Evolutionary conservation across 2,113 vertebrate genomes (phyloP), one percentile per base, ranked within the genome.

Genomic region (Colaptes auratus): DNA sequence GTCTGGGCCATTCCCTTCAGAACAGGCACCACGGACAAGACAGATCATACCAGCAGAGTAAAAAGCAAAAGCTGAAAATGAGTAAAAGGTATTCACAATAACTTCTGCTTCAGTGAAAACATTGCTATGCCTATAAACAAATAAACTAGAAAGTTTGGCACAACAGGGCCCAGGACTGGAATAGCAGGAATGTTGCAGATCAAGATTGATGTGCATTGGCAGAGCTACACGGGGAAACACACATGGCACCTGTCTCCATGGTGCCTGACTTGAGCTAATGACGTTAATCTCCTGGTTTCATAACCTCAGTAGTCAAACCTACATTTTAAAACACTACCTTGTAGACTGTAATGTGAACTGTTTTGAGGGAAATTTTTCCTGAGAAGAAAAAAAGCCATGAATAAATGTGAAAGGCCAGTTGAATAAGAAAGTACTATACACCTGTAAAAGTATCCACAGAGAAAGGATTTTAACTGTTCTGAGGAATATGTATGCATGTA

Each of bases 181-280:
- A 85, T 1, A 93, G 94, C 81, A 94, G 69, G 93, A 96, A 95
- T 95, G 92, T 24, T 92, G 92, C 71, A 86, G 93, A 39, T 75
- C 71, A 77, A 56, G 90, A 93, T 82, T 55, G 16, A 88, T 82
- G 85, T 25, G 70, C 60, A 27, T 16, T 95, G 95, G 94, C 96
- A 97, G 76, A 79, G 87, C 58, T n/a, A 20, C 2, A 15, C 0
- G 0, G 59, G 76, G 76, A 82, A 90, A 82, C 35, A 67, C 0
- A 39, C 46, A 28, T 2, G 10, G 93, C 95, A 96, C 86, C 78
- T 82, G 63, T 73, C 87, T 85, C 46, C 66, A 27, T 1, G 2
- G 74, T 66, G 81, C 78, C 91, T 77, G 71, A 61, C 81, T 52
- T 15, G 31, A 81, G 82, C 59, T 65, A 16, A 46, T 66, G 76